phyloP scores from a whole-genome alignment of 2,113 vertebrate genomes.

The Ahaetulla prasina region DNA sequence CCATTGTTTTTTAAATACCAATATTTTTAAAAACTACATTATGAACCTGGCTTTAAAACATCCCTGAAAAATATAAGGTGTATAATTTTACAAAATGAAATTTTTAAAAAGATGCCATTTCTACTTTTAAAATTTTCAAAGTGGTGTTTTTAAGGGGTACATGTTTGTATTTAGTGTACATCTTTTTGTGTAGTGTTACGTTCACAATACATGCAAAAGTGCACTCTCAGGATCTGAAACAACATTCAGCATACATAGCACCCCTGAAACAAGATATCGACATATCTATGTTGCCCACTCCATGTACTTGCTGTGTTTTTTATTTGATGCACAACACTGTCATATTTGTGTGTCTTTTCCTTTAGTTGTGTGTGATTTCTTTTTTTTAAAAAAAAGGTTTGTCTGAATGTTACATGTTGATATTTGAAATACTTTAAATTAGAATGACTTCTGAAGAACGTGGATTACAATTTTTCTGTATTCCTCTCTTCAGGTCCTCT shows the following conservation, averaged over 20 bases:
- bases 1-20: constrained; percentile 6
- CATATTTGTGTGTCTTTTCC: neutral
- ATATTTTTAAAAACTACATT: constrained; percentile 27
- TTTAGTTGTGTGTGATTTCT: no score
- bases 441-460: neutral
- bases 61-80: constrained; percentile 11
- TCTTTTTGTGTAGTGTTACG: neutral
- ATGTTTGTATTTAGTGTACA: neutral
- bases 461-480: neutral
- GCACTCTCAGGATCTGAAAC: neutral
- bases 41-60: constrained; percentile 16
- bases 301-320: neutral
- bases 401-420: neutral
- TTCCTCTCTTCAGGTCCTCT: neutral
- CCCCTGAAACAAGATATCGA: neutral
- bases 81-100: neutral
- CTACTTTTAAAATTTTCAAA: neutral
- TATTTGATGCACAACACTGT: neutral
- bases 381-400: neutral
- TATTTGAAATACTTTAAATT: neutral
- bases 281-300: neutral
- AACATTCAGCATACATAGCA: neutral
- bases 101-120: neutral
- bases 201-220: neutral
- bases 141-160: neutral